A percentile compares a stretch with the other conserved stretches of the same genome.
These are phyloP conservation scores for Phataginus tetradactyla DNA, from an alignment of 2,797 vertebrate species.

Conservation along the genomic window DNA sequence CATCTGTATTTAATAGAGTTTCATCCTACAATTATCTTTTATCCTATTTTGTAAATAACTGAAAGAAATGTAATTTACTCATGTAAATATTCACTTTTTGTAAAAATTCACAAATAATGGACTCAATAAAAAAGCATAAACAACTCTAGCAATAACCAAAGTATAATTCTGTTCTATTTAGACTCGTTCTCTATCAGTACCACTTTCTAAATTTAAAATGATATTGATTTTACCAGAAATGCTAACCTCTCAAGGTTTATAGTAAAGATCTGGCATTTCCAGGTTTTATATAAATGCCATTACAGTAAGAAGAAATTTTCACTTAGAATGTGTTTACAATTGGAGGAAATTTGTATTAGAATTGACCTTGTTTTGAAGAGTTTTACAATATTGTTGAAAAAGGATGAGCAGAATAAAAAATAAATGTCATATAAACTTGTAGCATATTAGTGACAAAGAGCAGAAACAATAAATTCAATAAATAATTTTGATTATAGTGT, in stretches of 20 bases:
- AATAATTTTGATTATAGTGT: background rate
- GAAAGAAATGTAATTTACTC: constrained; percentile 19
- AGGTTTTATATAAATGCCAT: background rate
- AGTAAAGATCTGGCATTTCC: background rate
- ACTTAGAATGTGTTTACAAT: constrained; percentile 11
- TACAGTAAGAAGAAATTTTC: background rate
- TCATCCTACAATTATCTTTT: background rate
- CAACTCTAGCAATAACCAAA: background rate
- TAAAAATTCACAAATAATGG: constrained; percentile 22
- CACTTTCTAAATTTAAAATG: background rate
- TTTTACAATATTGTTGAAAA: background rate
- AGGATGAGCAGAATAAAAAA: background rate
- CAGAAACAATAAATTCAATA: background rate
- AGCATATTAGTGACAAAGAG: background rate
- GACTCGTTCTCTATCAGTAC: background rate
- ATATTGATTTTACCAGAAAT: background rate
- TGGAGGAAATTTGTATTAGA: background rate
- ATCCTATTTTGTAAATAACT: background rate
- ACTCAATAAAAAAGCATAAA: background rate
- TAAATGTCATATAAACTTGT: background rate
- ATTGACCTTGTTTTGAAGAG: constrained; percentile 8
- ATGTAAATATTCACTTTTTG: background rate
- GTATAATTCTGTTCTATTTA: background rate
- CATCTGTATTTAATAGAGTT: background rate
- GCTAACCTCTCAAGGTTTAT: background rate